Base-by-base conservation (phyloP, 2,797 vertebrate genomes). In the Crenuchus spilurus region DNA sequence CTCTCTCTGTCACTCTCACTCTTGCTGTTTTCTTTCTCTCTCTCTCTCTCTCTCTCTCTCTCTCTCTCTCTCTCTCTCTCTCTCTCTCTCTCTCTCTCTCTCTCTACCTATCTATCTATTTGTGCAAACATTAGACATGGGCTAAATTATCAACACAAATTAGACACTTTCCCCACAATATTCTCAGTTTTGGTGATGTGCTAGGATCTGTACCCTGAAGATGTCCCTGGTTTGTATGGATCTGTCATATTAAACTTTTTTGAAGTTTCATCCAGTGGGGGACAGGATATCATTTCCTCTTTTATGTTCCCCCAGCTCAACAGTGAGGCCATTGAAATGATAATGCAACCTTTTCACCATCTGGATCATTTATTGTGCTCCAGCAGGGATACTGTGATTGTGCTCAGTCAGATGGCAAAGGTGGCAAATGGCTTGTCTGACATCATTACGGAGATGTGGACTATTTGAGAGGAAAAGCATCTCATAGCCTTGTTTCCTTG, bases 291-390 rank as follows among this genome's bases (percentile, higher is more conserved):
- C 66, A 55, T 62, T 48, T 51, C 57, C 63, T 49, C 72, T 72
- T 81, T 75, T 60, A 79, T 79, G 61, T 37, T 39, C 18, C 31
- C 3, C 1, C 54, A 74, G 74, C 48, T 54, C 61, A 66, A 63
- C 30, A 64, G 66, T 62, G 70, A 60, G 67, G 54, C 76, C 46
- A 78, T 81, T 85, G 82, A 85, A 83, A 84, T 85, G 82, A 77
- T 83, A 84, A 84, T 81, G 82, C 80, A 80, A 85, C 84, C 84
- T 85, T 85, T 83, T 72, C 69, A 60, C 76, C 74, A 79, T 79
- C 82, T 83, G 82, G 76, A 78, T 62, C 55, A 75, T 60, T 71
- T 60, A 71, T 70, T 76, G 61, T 71, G 74, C 74, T 76, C 33
- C 61, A 76, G 44, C 22, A 51, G 62, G 18, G 72, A 42, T 74